phyloP scores from a whole-genome alignment of 2,113 vertebrate genomes.

The Lutjanus erythropterus region DNA sequence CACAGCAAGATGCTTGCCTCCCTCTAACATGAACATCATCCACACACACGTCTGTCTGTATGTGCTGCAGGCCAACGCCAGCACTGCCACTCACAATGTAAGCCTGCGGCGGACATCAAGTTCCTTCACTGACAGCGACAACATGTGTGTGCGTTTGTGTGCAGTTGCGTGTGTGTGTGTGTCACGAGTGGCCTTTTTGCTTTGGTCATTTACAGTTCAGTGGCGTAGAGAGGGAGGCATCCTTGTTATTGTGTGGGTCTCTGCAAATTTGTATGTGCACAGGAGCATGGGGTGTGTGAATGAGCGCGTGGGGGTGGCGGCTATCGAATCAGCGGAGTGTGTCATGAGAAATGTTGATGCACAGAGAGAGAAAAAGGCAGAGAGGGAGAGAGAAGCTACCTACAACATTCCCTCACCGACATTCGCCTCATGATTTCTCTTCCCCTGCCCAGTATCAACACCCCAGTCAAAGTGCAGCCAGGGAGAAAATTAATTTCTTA shows the following conservation, averaged over 20 bases:
- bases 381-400: conserved; percentile 22
- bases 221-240: conserved; percentile 28
- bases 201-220: conserved; percentile 63
- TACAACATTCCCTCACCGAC: conserved; percentile 40
- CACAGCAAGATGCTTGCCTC: conserved; percentile 19
- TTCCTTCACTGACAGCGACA: conserved; percentile 22
- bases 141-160: conserved; percentile 24
- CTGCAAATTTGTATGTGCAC: conserved; percentile 63
- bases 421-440: conserved; percentile 60
- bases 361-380: conserved; percentile 23
- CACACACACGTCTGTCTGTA: conserved; percentile 7
- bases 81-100: conserved; percentile 38
- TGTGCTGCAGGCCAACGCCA: conserved; percentile 4
- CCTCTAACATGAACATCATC: conserved; percentile 4
- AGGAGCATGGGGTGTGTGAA: conserved; percentile 40
- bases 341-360: conserved; percentile 68
- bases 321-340: conserved; percentile 57
- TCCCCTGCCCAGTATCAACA: conserved; percentile 76
- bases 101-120: conserved; percentile 12
- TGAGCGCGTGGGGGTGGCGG: conserved; percentile 28
- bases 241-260: conserved; percentile 40
- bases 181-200: conserved; percentile 18
- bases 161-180: not conserved
- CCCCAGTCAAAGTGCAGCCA: conserved; percentile 85
- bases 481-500: conserved; percentile 89